These are phyloP conservation scores for Heliconius himera DNA, from an alignment of 1,140 invertebrate genomes.

Conservation along the genomic window DNA sequence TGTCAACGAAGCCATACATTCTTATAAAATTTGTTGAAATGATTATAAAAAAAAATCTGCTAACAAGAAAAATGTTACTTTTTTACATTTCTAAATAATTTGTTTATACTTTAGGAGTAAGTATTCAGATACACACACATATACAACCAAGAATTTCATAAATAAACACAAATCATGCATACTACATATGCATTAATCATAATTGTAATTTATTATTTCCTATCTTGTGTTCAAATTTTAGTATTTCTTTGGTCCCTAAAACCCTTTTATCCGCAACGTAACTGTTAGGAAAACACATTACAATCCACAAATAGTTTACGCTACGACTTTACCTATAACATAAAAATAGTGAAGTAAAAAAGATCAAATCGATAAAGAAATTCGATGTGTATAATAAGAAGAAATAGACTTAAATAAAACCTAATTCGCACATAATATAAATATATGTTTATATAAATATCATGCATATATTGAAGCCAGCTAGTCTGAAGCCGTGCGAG, in stretches of 20 bases:
- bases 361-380: neutral
- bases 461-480: constrained; percentile 38
- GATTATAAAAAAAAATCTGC: too few species aligned
- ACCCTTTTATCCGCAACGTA: neutral
- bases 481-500: constrained; percentile 49
- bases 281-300: constrained; percentile 6
- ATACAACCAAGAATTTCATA: constrained; percentile 25
- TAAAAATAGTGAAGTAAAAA: neutral
- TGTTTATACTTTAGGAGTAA: neutral
- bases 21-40: too few species aligned
- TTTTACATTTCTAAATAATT: neutral
- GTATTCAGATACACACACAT: constrained; percentile 10
- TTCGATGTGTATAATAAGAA: neutral
- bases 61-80: too few species aligned
- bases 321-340: neutral
- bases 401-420: constrained; percentile 18
- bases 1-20: too few species aligned
- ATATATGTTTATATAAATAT: neutral
- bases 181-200: constrained; percentile 39
- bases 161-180: constrained; percentile 48
- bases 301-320: neutral
- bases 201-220: neutral
- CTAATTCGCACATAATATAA: constrained; percentile 1
- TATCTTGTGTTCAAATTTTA: neutral
- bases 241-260: neutral